Evolutionary conservation across 23 tunicate species (phyloP), one percentile per base, ranked within the genome.

Genomic region (Trididemnum clinides): DNA sequence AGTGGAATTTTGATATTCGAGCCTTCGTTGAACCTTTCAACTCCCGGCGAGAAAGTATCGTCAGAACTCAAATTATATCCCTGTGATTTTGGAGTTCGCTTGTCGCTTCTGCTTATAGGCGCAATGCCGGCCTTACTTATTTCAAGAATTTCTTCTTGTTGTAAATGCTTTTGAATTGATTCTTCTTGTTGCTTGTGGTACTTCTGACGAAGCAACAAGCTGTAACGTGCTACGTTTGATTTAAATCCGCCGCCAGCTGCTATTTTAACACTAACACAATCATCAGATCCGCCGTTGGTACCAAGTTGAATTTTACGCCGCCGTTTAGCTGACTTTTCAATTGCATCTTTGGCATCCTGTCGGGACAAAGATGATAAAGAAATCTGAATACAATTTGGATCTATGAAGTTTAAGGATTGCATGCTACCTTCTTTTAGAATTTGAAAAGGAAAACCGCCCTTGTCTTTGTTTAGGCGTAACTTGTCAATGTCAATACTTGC

Each of bases 241-340:
- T 85, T 84, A 36, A 90, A 90, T 19, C 95, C 95, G 0, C 95
- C 95, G 0, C 95, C 95, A n/a, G 86, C 95, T 0, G 95, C 81
- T 33, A 79, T 90, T 78, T 90, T 90, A 33, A 90, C 85, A 36
- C 78, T 50, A 30, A 90, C 86, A 25, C 73, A 54, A 37, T 74
- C 88, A 50, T 70, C 91, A 1, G 88, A 54, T 27, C 78, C 51
- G 15, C 35, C 64, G 1, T n/a, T 34, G 51, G 64, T 15, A 18
- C 91, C 91, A 0, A 87, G 50, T 51, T 87, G 80, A 5, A 33
- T 34, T 30, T 73, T 57, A 33, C 81, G 32, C 22, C 88, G 39
- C 20, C 82, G 30, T 34, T 72, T 72, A 1, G 33, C 59, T 0
- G 65, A 57, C 25, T 62, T 57, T 3, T 59, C 64, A 2, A 29